Evolutionary conservation across 2,888 invertebrate genomes (phyloP), one percentile per base, ranked within the genome.

Genomic region (Lingula anatina): DNA sequence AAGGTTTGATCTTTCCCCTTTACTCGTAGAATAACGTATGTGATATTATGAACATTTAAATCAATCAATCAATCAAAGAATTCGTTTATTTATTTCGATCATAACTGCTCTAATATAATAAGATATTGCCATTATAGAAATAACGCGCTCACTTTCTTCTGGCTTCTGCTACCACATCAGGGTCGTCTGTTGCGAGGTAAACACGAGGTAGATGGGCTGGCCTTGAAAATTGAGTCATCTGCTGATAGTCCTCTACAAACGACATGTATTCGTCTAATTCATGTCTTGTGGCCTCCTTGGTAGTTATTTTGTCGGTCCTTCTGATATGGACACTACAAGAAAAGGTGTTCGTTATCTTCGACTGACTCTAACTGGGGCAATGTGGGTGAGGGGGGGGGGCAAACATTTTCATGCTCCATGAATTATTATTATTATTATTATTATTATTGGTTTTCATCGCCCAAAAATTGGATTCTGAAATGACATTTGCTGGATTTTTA

Each of bases 211-310:
- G 82, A 4, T 60, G 59, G 5, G 64, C 59, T 4, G 44, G 44
- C 38, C 35, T 75, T 70, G 46, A 83, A 80, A 85, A 77, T 69
- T 89, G 87, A 46, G 88, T 77, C 59, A 85, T 84, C 47, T 86
- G 83, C 77, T 85, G 96, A 76, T 90, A 95, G 55, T 91, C 89
- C 59, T 89, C 86, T 0, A 94, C 95, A 69, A 89, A 87, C 0
- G 80, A 77, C 97, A 99, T 99, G 77, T 99, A 99, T 76, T 99
- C 97, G 9, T 90, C 88, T 15, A 99, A 83, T 55, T 86, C 83
- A 74, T 99, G 99, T 78, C 88, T 96, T 0, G 93, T 89, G 0
- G 99, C 99, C 77, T 99, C 97, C n/a, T n/a, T n/a, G 0, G 95
- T 93, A n/a, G 95, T 96, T 28, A 99, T 90, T 70, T 84, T 84